A percentile compares a stretch with the other conserved stretches of the same genome.
phyloP scores from a whole-genome alignment of 2,888 invertebrate genomes.

The Cryptocephalus moraei region DNA sequence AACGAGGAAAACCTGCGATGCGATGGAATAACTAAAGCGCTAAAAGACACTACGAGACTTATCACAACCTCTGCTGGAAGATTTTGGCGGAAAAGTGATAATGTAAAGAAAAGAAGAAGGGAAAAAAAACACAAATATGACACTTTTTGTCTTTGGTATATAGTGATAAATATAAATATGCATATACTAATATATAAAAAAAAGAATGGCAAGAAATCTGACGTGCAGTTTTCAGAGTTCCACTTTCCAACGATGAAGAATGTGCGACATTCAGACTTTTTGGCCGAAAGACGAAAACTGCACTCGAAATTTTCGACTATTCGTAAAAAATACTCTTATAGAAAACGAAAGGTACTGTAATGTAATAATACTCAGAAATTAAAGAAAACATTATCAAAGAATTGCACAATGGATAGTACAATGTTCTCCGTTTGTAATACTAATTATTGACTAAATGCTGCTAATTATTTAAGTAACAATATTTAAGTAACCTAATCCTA shows the following conservation, averaged over 20 bases:
- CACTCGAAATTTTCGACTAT: too few relatives aligned
- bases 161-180: conserved; percentile 22
- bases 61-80: conserved; percentile 42
- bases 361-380: conserved; percentile 34
- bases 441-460: conserved; percentile 36
- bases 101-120: too few relatives aligned
- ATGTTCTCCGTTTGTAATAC: conserved; percentile 27
- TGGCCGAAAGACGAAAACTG: too few relatives aligned
- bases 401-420: conserved; percentile 35
- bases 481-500: conserved; percentile 21
- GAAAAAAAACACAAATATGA: conserved; percentile 28
- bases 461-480: conserved; percentile 33
- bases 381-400: conserved; percentile 25
- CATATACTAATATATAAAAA: not conserved
- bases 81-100: conserved; percentile 33
- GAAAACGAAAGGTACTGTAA: conserved; percentile 29
- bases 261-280: too few relatives aligned
- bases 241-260: too few relatives aligned
- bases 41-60: conserved; percentile 28
- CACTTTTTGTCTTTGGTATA: conserved; percentile 39
- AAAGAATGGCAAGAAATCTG: conserved; percentile 9
- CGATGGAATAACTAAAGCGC: conserved; percentile 22
- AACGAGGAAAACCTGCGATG: not conserved
- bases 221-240: too few relatives aligned
- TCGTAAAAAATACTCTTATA: conserved; percentile 3